phyloP scores from a whole-genome alignment of 2,797 vertebrate genomes.

The Microcaecilia unicolor region DNA sequence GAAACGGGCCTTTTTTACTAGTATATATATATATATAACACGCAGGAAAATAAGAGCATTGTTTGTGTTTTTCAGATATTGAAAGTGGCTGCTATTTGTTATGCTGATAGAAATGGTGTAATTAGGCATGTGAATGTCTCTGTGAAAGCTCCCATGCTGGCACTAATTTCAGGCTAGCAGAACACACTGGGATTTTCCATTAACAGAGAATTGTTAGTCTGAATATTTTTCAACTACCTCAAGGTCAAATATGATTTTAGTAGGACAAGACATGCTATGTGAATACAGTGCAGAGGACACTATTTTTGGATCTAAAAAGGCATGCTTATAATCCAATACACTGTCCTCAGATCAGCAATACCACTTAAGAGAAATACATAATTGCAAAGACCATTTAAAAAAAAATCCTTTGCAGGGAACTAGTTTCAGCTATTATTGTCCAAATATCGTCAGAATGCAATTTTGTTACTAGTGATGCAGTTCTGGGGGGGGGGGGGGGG shows the following conservation, averaged over 20 bases:
- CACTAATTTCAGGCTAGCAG: background rate
- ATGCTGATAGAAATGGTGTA: background rate
- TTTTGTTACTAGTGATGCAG: no score
- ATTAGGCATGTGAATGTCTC: rapidly evolving
- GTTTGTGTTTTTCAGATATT: no score
- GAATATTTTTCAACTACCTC: background rate
- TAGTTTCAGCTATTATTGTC: no score
- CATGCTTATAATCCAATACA: background rate
- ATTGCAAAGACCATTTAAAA: no score
- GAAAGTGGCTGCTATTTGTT: background rate
- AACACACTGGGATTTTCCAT: background rate
- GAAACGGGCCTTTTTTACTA: no score
- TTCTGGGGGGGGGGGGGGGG: no score
- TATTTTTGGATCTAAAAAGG: rapidly evolving
- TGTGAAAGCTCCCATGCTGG: background rate
- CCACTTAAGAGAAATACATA: background rate
- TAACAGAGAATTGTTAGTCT: background rate
- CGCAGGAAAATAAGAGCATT: no score
- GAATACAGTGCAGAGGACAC: background rate
- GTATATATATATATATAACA: no score
- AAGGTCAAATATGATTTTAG: background rate
- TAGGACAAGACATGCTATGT: conserved; percentile 5
- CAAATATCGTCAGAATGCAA: no score
- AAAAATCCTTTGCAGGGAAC: no score
- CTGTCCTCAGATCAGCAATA: background rate